These are phyloP conservation scores for Steinernema hermaphroditum DNA, from an alignment of 2,888 invertebrate species.

Conservation along the genomic window DNA sequence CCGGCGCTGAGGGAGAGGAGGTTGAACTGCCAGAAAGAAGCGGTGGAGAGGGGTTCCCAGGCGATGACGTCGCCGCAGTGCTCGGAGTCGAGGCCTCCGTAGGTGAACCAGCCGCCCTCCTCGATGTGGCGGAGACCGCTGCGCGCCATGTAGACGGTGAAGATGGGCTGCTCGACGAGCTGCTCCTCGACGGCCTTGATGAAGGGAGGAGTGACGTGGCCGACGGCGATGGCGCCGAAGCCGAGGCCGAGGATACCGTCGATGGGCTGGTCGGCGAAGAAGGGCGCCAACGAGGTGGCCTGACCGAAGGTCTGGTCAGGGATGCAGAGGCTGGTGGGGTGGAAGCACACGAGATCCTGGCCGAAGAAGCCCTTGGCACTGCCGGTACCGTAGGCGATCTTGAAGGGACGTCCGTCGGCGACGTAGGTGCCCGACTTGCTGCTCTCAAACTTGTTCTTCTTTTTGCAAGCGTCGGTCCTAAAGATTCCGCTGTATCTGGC, in stretches of 20 bases:
- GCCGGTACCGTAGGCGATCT: slow-evolving; percentile 57
- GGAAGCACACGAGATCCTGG: slow-evolving; percentile 34
- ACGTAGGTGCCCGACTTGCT: slow-evolving; percentile 48
- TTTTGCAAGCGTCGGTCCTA: slow-evolving; percentile 39
- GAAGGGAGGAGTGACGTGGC: slow-evolving; percentile 66
- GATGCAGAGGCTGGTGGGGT: slow-evolving; percentile 61
- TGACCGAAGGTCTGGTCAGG: slow-evolving; percentile 70
- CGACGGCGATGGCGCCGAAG: slow-evolving; percentile 69
- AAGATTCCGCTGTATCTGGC: too few relatives aligned
- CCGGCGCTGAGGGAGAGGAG: slow-evolving; percentile 39
- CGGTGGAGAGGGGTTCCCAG: slow-evolving; percentile 49
- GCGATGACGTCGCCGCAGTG: slow-evolving; percentile 43
- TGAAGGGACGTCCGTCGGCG: slow-evolving; percentile 47
- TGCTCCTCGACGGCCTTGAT: slow-evolving; percentile 53
- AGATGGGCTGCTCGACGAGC: slow-evolving; percentile 52
- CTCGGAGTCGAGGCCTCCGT: slow-evolving; percentile 45
- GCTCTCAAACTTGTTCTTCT: slow-evolving; percentile 48
- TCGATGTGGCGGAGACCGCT: slow-evolving; percentile 36
- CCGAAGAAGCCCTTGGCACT: slow-evolving; percentile 53
- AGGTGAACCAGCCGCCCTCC: slow-evolving; percentile 55
- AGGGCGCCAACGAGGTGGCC: slow-evolving; percentile 69
- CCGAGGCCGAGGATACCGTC: slow-evolving; percentile 64
- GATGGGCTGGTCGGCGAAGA: slow-evolving; percentile 68
- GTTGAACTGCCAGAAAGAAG: slow-evolving; percentile 55
- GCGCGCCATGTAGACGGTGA: slow-evolving; percentile 51